Conservation (phyloP, 1,140 invertebrate genomes). For the Drosophila melanica region DNA sequence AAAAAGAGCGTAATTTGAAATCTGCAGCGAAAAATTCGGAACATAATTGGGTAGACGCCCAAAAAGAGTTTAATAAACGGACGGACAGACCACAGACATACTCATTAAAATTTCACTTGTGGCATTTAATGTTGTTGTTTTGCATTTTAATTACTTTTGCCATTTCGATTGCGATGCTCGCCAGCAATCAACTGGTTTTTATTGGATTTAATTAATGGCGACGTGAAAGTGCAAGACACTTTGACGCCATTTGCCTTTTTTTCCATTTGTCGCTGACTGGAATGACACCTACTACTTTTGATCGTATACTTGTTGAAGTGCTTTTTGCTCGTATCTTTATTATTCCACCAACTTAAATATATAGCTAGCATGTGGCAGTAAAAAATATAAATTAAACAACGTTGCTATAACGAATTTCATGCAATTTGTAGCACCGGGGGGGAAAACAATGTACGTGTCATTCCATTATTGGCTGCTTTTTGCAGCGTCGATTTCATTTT, state of each 20-base stretch:
- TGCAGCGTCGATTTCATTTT: neutral
- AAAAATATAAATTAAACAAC: too few relatives aligned
- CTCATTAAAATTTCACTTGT: conserved; percentile 33
- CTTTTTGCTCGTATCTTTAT: neutral
- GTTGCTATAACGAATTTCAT: too few relatives aligned
- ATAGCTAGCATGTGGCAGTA: too few relatives aligned
- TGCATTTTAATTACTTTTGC: conserved; percentile 17
- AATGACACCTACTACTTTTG: neutral
- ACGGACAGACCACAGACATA: neutral
- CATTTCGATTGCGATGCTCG: conserved; percentile 10
- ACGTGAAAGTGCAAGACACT: neutral
- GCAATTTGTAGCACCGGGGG: too few relatives aligned
- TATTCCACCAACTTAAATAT: too few relatives aligned
- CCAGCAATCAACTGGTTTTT: conserved; percentile 4
- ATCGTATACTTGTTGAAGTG: neutral
- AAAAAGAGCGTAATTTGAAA: conserved; percentile 10
- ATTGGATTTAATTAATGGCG: neutral
- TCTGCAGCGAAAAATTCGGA: conserved; percentile 18
- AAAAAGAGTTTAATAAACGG: neutral
- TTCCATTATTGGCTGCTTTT: too few relatives aligned
- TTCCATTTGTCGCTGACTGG: neutral
- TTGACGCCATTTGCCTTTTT: neutral
- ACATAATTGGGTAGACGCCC: conserved; percentile 28
- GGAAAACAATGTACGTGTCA: too few relatives aligned
- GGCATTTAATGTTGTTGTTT: conserved; percentile 21